Conservation (phyloP, 2,888 invertebrate species). For the Yponomeuta cagnagella region DNA sequence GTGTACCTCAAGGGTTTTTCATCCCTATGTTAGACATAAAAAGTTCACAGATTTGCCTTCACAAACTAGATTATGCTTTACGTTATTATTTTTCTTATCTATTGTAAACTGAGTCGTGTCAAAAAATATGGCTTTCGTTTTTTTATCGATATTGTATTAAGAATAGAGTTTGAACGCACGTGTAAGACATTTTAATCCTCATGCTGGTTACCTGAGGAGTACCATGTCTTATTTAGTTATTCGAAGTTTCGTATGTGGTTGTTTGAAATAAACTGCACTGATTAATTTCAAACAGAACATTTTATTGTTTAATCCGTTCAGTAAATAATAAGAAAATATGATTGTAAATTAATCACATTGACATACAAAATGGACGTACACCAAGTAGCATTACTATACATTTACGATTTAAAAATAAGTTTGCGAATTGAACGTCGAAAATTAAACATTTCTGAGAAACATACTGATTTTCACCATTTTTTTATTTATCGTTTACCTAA, state of each 20-base stretch:
- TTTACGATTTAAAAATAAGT: constrained; percentile 57
- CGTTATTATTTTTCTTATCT: too few species aligned
- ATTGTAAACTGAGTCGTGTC: not conserved
- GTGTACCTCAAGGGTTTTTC: too few species aligned
- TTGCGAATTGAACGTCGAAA: constrained; percentile 25
- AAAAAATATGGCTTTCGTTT: not conserved
- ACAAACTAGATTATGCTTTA: constrained; percentile 21
- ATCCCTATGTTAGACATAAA: too few species aligned
- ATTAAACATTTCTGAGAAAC: constrained; percentile 43
- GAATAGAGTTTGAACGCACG: too few species aligned
- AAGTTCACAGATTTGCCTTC: constrained; percentile 25
- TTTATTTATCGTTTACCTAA: constrained; percentile 47
- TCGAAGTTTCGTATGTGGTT: constrained; percentile 12
- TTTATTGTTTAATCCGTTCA: constrained; percentile 75
- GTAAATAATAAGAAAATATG: constrained; percentile 27
- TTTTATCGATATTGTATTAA: not conserved
- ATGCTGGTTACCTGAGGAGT: too few species aligned
- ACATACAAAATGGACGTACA: constrained; percentile 74
- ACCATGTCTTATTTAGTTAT: too few species aligned
- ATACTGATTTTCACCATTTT: constrained; percentile 35
- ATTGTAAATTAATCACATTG: constrained; percentile 70
- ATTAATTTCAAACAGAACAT: constrained; percentile 73
- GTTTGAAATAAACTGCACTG: constrained; percentile 44
- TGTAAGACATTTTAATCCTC: too few species aligned
- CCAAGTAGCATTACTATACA: constrained; percentile 67